Conservation (phyloP, 2,113 vertebrate genomes). For the Marcusenius ussheri region DNA sequence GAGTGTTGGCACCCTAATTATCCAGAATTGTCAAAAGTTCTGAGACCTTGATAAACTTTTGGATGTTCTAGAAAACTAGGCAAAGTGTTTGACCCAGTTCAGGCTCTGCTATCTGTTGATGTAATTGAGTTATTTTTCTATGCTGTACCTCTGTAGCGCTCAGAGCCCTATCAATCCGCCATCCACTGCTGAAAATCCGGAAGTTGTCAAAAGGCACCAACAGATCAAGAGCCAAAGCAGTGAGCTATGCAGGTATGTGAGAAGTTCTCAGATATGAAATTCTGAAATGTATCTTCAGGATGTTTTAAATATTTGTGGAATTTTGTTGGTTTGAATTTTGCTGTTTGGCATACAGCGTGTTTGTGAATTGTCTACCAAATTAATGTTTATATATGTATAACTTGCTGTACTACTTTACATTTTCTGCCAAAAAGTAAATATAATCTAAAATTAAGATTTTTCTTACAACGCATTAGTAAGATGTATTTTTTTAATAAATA, state of each 20-base stretch:
- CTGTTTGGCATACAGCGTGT: neutral
- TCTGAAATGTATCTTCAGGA: neutral
- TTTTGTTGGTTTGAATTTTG: neutral
- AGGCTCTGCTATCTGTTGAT: neutral
- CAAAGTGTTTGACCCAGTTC: neutral
- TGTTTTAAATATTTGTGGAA: neutral
- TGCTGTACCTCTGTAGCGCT: slow-evolving; percentile 54
- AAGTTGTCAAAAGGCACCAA: slow-evolving; percentile 62
- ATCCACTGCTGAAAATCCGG: slow-evolving; percentile 69
- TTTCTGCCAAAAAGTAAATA: neutral
- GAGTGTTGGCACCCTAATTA: neutral
- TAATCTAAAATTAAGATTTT: neutral
- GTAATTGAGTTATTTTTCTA: neutral
- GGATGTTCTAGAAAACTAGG: neutral
- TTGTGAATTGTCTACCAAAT: neutral
- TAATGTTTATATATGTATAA: neutral
- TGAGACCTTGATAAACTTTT: neutral
- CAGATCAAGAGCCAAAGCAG: slow-evolving; percentile 68
- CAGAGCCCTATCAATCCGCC: slow-evolving; percentile 66
- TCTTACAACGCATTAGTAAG: neutral
- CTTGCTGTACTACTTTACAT: neutral
- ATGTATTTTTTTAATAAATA: neutral
- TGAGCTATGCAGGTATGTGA: slow-evolving; percentile 69
- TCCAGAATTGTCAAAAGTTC: neutral
- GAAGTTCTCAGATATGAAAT: neutral